These are phyloP conservation scores for Anneissia japonica DNA, from an alignment of 35 echinoderm and acorn worm species.

Conservation along the genomic window DNA sequence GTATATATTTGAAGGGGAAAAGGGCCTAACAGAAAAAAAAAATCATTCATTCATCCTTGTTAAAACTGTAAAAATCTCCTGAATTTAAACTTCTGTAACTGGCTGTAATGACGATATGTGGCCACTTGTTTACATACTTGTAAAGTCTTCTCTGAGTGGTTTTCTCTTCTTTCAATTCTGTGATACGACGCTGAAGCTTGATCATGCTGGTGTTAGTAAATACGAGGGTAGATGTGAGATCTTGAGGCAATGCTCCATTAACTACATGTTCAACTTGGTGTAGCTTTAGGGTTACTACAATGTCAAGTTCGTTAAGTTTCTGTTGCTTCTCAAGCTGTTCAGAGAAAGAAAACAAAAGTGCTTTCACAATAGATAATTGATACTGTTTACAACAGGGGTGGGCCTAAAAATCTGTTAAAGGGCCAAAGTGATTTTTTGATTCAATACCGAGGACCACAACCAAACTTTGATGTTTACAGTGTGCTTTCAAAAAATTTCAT, in stretches of 20 bases:
- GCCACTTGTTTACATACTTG: constrained; percentile 52
- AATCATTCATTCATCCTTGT: not conserved
- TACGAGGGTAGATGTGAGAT: constrained; percentile 69
- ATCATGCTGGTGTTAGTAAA: constrained; percentile 73
- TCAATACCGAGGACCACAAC: no score
- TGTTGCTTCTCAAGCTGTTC: constrained; percentile 93
- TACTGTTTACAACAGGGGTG: no score
- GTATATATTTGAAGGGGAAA: no score
- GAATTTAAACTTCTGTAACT: not conserved
- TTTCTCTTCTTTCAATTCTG: constrained; percentile 91
- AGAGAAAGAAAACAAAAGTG: not conserved
- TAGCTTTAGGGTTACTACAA: constrained; percentile 72
- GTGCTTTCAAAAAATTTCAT: no score
- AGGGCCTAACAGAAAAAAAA: not conserved
- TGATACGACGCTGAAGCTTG: constrained; percentile 59
- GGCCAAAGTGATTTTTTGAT: no score
- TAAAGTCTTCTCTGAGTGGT: constrained; percentile 78
- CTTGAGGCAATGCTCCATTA: constrained; percentile 84
- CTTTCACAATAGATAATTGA: no score
- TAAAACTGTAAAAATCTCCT: not conserved
- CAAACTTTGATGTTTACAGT: no score
- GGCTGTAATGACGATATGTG: not conserved
- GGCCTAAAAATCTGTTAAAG: no score
- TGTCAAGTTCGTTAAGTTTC: constrained; percentile 89
- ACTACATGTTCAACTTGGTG: constrained; percentile 94